Percentiles rank a stretch among this genome's conserved stretches.
Conservation (phyloP, 2,113 vertebrate genomes). For the Cyphomyrus plagiostoma region DNA sequence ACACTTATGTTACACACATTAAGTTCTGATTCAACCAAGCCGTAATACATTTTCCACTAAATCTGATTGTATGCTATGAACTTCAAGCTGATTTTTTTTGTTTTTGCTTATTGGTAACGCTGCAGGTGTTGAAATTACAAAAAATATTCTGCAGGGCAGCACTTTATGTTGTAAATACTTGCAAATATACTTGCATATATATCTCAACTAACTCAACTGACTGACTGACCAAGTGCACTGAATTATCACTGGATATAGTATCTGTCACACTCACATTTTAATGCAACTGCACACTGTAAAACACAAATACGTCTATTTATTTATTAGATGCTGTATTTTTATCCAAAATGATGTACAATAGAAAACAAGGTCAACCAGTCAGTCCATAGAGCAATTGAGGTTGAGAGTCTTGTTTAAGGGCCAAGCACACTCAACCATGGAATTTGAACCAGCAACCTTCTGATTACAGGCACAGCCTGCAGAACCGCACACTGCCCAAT, state of each 20-base stretch:
- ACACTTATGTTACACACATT: neutral
- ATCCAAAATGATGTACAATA: neutral
- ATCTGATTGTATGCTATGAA: neutral
- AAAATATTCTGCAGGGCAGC: neutral
- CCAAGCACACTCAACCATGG: neutral
- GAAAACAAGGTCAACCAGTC: neutral
- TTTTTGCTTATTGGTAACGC: neutral
- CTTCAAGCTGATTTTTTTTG: constrained; percentile 1
- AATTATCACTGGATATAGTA: neutral
- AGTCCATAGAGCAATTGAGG: neutral
- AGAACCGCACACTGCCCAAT: neutral
- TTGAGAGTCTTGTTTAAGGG: neutral
- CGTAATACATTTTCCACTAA: neutral
- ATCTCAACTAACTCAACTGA: neutral
- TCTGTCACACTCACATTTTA: neutral
- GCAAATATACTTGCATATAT: neutral
- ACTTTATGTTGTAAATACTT: neutral
- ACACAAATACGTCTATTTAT: neutral
- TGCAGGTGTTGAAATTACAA: neutral
- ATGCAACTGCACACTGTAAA: neutral
- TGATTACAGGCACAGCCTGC: neutral
- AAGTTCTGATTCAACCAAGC: neutral
- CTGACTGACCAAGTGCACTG: neutral
- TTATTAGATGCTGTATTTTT: neutral
- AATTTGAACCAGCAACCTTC: neutral